Evolutionary conservation across 2,888 invertebrate species (phyloP), one percentile per base, ranked within the genome.

Genomic region (Serrognathus titanus): DNA sequence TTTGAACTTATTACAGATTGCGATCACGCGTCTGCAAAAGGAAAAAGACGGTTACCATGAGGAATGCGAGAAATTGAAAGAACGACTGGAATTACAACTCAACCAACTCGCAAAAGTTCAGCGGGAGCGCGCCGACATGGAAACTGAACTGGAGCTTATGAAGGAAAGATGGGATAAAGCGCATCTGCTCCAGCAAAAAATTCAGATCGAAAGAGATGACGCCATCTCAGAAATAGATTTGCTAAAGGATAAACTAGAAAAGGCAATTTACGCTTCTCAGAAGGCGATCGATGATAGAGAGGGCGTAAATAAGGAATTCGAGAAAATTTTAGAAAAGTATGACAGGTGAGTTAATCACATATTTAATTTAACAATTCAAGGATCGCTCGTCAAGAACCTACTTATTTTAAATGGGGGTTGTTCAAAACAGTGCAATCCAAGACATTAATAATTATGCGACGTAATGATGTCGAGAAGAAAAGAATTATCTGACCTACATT

Each of bases 311-410:
- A 92, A 92, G 79, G 94, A 95, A 79, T 90, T 92, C 75, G 94
- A 94, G 75, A 92, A 94, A 79, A 86, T 94, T 82, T 82, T 94
- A 68, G 94, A 94, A 79, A 94, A 94, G 82, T 92, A 92, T 78
- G 93, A 93, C 80, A 87, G 89, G 89, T 89, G 82, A 76, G 69
- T 65, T 9, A 20, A 36, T 8, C n/a, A n/a, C n/a, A n/a, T n/a
- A n/a, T n/a, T n/a, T n/a, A n/a, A 16, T 16, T 16, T 16, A 16
- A 2, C 16, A 16, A 16, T 16, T 40, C 37, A 39, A 16, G 16
- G 16, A 16, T 16, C 16, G 3, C 16, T 31, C 24, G 24, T 6
- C 24, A 31, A 5, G 1, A 31, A 31, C 24, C 24, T 31, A 5
- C 1, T 31, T 31, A 6, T 31, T 20, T 7, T 31, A 31, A 31